Percentiles rank a stretch among this genome's conserved stretches.
Evolutionary conservation across 2,113 vertebrate genomes (phyloP).

Genomic region (Myiagra hebetior): DNA sequence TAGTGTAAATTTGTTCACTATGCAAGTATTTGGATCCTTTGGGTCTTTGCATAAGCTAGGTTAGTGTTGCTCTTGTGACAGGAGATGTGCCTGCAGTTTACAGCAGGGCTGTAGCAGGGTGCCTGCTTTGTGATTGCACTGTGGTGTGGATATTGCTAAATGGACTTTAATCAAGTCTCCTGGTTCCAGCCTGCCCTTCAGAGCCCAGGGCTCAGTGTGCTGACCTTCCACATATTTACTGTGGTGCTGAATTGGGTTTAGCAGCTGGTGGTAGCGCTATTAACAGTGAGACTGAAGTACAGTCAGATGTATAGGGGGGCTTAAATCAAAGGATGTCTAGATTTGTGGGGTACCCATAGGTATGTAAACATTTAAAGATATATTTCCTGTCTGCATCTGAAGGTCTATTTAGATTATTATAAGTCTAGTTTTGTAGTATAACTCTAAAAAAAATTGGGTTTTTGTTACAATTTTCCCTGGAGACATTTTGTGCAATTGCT

Average conservation of each 20-base stretch:
- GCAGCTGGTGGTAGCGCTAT: background rate
- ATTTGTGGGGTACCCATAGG: background rate
- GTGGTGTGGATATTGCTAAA: background rate
- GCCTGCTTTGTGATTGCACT: background rate
- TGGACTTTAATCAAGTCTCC: background rate
- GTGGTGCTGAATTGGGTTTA: background rate
- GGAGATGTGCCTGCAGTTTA: background rate
- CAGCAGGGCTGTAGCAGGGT: background rate
- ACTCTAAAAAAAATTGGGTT: background rate
- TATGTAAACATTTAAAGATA: background rate
- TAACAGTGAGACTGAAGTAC: background rate
- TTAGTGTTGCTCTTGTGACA: background rate
- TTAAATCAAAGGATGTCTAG: background rate
- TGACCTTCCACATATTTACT: background rate
- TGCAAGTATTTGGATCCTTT: background rate
- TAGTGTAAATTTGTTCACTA: background rate
- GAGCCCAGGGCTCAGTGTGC: background rate
- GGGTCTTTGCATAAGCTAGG: background rate
- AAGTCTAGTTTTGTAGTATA: background rate
- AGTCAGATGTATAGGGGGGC: background rate
- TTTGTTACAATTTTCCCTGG: background rate
- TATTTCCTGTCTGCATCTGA: background rate
- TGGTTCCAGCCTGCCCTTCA: background rate
- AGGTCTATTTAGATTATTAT: background rate
- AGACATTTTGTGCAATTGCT: background rate